Conservation (phyloP, 2,888 invertebrate genomes). For the Dynastes maya region DNA sequence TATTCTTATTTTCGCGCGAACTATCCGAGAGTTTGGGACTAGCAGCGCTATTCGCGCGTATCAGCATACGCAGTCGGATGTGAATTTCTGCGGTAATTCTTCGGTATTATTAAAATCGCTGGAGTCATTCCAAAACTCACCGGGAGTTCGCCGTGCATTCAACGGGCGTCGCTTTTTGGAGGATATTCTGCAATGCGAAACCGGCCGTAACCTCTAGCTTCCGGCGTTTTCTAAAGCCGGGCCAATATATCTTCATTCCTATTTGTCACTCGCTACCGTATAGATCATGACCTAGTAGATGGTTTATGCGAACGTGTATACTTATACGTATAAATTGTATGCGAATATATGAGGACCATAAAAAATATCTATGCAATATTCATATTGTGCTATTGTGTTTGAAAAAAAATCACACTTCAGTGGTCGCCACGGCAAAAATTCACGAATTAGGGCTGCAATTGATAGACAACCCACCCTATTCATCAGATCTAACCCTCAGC, state of each 20-base stretch:
- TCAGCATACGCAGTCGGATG: neutral
- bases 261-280: conserved; percentile 19
- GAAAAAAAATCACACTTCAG: too few species aligned
- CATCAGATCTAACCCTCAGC: too few species aligned
- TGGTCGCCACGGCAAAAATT: too few species aligned
- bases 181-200: conserved; percentile 40
- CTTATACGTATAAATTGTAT: neutral
- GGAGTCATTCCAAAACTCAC: conserved; percentile 40
- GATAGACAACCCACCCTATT: too few species aligned
- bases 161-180: neutral
- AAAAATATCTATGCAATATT: too few species aligned
- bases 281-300: neutral
- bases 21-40: too few species aligned
- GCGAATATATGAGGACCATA: neutral
- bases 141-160: conserved; percentile 26
- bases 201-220: conserved; percentile 23
- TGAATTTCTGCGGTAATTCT: conserved; percentile 10
- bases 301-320: neutral
- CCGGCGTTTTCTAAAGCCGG: conserved; percentile 31
- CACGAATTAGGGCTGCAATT: too few species aligned
- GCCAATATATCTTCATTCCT: conserved; percentile 21
- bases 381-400: too few species aligned
- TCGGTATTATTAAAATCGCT: conserved; percentile 37
- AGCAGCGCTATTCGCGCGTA: neutral
- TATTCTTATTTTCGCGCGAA: too few species aligned